Evolutionary conservation across 2,888 invertebrate genomes (phyloP).

Genomic region (Meliscaeva auricollis): DNA sequence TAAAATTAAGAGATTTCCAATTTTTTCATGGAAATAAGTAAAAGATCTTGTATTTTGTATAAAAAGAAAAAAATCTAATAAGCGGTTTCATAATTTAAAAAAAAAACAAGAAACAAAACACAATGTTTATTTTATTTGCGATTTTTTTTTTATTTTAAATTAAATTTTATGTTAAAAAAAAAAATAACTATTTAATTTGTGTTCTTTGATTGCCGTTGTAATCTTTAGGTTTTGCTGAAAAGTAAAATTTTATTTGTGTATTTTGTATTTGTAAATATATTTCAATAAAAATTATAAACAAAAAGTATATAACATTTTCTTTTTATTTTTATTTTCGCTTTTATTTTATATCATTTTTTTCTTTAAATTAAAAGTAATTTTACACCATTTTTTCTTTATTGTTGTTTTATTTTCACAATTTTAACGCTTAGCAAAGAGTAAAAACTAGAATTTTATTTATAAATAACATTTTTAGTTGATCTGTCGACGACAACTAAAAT

Average conservation of each 20-base stretch:
- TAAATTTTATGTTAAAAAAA: background rate
- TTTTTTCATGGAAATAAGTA: constrained; percentile 51
- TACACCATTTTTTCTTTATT: constrained; percentile 27
- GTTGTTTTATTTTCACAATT: constrained; percentile 34
- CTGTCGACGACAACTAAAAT: constrained; percentile 51
- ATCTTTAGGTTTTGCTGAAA: background rate
- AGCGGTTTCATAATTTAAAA: constrained; percentile 41
- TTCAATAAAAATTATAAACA: background rate
- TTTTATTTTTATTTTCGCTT: constrained; percentile 24
- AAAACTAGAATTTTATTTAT: constrained; percentile 48
- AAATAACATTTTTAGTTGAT: constrained; percentile 44
- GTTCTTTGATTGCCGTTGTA: background rate
- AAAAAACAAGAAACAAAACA: constrained; percentile 3
- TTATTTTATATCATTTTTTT: constrained; percentile 43
- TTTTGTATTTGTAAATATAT: constrained; percentile 59
- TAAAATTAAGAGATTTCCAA: constrained; percentile 24
- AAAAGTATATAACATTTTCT: constrained; percentile 29
- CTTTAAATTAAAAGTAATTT: constrained; percentile 39
- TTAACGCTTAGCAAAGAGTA: constrained; percentile 53
- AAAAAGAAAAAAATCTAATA: background rate
- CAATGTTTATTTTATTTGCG: background rate
- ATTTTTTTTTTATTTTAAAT: background rate
- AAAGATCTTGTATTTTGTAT: constrained; percentile 13
- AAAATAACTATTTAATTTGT: background rate
- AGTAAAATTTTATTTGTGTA: constrained; percentile 18